Evolutionary conservation across 1,140 invertebrate genomes (phyloP).

Genomic region (Drosophila rufa): DNA sequence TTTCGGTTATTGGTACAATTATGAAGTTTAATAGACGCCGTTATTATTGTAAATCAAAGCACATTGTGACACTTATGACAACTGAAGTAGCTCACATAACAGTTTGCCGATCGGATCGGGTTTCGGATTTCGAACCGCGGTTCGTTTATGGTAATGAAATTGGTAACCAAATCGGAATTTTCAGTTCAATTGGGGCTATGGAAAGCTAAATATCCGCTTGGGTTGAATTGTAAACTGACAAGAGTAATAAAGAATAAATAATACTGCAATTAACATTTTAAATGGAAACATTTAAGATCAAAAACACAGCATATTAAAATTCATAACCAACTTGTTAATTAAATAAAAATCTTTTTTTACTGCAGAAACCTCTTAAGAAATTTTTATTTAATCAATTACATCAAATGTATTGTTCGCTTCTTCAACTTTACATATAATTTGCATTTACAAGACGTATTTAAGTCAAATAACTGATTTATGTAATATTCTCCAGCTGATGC

Average conservation of each 20-base stretch:
- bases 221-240: too few relatives aligned
- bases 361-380: not conserved
- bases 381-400: not conserved
- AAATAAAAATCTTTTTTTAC: not conserved
- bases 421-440: not conserved
- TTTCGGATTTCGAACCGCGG: constrained; percentile 3
- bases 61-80: constrained; percentile 83
- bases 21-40: constrained; percentile 80
- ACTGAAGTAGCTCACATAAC: constrained; percentile 81
- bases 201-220: constrained; percentile 11
- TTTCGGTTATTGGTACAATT: constrained; percentile 82
- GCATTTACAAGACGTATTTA: not conserved
- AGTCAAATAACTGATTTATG: not conserved
- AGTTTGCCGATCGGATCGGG: constrained; percentile 43
- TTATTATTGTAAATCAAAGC: constrained; percentile 81
- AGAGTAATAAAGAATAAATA: not conserved
- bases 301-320: too few relatives aligned
- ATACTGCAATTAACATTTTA: not conserved
- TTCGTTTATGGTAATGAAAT: constrained; percentile 69
- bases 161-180: constrained; percentile 27
- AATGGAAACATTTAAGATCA: not conserved
- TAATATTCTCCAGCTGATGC: not conserved
- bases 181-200: constrained; percentile 19
- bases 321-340: too few relatives aligned
- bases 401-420: not conserved